A percentile compares a stretch with the other conserved stretches of the same genome.
These are phyloP conservation scores for Drosophila austrosaltans DNA, from an alignment of 2,888 invertebrate genomes.

Conservation along the genomic window DNA sequence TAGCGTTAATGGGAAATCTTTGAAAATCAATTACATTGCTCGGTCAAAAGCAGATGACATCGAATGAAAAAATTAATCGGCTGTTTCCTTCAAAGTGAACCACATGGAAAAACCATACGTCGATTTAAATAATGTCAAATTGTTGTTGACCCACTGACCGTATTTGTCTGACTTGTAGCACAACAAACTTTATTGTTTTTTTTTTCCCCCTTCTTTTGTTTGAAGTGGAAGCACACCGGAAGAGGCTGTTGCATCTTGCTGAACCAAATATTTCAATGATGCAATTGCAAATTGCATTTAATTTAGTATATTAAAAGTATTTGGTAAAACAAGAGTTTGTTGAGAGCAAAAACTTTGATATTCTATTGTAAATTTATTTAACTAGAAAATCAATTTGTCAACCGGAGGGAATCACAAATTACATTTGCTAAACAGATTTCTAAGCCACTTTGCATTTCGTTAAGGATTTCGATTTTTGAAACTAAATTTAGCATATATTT, in stretches of 20 bases:
- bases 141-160: constrained; percentile 9
- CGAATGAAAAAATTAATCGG: not conserved
- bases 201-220: too few species aligned
- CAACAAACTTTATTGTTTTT: too few species aligned
- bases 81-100: not conserved
- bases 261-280: not conserved
- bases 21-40: not conserved
- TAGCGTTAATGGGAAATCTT: not conserved
- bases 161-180: not conserved
- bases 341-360: not conserved
- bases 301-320: too few species aligned
- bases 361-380: not conserved
- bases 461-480: constrained; percentile 38
- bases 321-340: not conserved
- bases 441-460: not conserved
- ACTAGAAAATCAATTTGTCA: not conserved
- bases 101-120: not conserved
- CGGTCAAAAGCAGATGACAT: not conserved
- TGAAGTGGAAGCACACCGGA: not conserved
- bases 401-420: not conserved
- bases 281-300: not conserved
- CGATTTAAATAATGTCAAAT: not conserved
- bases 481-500: constrained; percentile 29
- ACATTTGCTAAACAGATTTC: not conserved
- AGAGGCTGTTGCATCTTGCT: not conserved